These are phyloP conservation scores for Dinocampus coccinellae DNA, from an alignment of 2,888 invertebrate genomes.

Conservation along the genomic window DNA sequence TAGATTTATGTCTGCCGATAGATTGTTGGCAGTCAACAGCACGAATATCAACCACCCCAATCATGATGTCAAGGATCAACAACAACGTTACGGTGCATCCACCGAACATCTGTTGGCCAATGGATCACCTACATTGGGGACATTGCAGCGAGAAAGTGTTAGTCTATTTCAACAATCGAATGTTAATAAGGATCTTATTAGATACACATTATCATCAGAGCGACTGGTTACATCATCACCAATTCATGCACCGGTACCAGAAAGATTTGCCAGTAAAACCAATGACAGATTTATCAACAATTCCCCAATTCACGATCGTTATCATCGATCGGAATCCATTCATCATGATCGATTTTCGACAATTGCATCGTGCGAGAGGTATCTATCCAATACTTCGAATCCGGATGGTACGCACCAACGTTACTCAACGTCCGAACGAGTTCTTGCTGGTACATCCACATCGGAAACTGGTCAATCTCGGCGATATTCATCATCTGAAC, in stretches of 20 bases:
- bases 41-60: conserved; percentile 51
- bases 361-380: conserved; percentile 55
- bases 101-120: conserved; percentile 60
- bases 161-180: conserved; percentile 41
- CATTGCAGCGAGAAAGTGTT: conserved; percentile 48
- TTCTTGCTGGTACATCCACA: conserved; percentile 39
- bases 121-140: conserved; percentile 64
- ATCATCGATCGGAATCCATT: conserved; percentile 49
- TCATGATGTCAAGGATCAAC: conserved; percentile 60
- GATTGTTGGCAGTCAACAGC: conserved; percentile 72
- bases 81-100: conserved; percentile 49
- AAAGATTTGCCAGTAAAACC: conserved; percentile 58
- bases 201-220: conserved; percentile 60
- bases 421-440: conserved; percentile 61
- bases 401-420: conserved; percentile 59
- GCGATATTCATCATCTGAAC: conserved; percentile 52
- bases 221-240: conserved; percentile 62
- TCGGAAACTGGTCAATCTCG: conserved; percentile 36
- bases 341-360: conserved; percentile 56
- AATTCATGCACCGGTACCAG: conserved; percentile 63
- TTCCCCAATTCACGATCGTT: conserved; percentile 56
- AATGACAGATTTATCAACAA: conserved; percentile 53
- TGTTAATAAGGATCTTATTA: conserved; percentile 50
- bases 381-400: conserved; percentile 60
- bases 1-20: conserved; percentile 70